These are phyloP conservation scores for Temnothorax ravouxi DNA, from an alignment of 2,888 invertebrate genomes.

Conservation along the genomic window DNA sequence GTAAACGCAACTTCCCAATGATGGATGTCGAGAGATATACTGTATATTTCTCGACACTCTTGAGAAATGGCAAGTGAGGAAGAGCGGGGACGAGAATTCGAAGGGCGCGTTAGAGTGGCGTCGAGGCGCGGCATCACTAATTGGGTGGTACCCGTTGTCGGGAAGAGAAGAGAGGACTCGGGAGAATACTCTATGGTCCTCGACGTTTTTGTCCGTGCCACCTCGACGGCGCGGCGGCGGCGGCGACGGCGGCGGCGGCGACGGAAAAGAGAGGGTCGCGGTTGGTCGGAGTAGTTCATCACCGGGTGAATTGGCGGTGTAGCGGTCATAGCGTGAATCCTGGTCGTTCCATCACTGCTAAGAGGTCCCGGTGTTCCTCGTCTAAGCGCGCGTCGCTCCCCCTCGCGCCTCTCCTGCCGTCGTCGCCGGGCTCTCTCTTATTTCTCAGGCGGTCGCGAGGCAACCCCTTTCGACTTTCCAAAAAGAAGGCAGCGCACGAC, in stretches of 20 bases:
- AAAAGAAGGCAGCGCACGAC: constrained; percentile 62
- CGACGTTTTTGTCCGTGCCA: constrained; percentile 58
- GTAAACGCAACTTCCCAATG: constrained; percentile 27
- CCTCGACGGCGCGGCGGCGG: constrained; percentile 8
- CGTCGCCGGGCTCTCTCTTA: constrained; percentile 59
- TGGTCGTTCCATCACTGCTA: constrained; percentile 82
- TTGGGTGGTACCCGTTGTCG: constrained; percentile 68
- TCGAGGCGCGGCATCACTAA: constrained; percentile 72
- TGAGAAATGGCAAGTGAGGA: neutral
- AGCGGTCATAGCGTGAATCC: constrained; percentile 82
- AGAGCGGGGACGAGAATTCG: constrained; percentile 24
- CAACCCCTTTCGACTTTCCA: constrained; percentile 72
- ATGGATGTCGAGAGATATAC: constrained; percentile 19
- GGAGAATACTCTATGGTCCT: constrained; percentile 42
- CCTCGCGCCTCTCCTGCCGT: constrained; percentile 1
- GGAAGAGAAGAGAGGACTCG: constrained; percentile 47
- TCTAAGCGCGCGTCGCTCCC: constrained; percentile 48
- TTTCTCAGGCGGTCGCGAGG: constrained; percentile 55
- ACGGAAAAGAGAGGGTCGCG: constrained; percentile 24
- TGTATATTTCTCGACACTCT: constrained; percentile 39
- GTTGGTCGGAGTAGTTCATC: constrained; percentile 77
- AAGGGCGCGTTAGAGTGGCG: constrained; percentile 48
- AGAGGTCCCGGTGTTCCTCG: constrained; percentile 70
- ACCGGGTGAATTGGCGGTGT: constrained; percentile 80
- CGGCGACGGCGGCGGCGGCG: constrained; percentile 11